Conservation (phyloP, 2,113 vertebrate genomes). For the Xiphias gladius region DNA sequence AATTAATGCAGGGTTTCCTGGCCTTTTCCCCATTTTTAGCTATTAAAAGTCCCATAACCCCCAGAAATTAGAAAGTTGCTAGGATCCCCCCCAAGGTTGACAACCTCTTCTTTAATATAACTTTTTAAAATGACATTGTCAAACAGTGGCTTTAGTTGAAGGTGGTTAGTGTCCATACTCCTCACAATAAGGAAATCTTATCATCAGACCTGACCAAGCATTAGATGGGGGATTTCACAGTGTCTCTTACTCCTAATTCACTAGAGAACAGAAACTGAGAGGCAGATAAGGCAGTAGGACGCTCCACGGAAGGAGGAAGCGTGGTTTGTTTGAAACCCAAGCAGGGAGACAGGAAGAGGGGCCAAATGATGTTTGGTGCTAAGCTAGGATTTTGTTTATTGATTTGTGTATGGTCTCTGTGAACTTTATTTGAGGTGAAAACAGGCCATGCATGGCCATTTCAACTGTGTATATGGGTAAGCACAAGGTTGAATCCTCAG, state of each 20-base stretch:
- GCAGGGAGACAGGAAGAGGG: slow-evolving; percentile 52
- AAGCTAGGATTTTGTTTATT: slow-evolving; percentile 70
- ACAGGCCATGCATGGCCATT: slow-evolving; percentile 73
- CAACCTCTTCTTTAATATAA: not conserved
- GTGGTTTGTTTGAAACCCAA: slow-evolving; percentile 72
- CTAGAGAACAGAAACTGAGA: not conserved
- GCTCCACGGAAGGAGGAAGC: slow-evolving; percentile 18
- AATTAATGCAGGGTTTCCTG: no score
- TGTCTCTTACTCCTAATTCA: slow-evolving; percentile 24
- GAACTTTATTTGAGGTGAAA: slow-evolving; percentile 81
- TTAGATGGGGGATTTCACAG: slow-evolving; percentile 53
- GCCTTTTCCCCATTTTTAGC: no score
- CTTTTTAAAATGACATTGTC: not conserved
- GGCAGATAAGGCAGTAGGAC: slow-evolving; percentile 10
- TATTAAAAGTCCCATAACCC: not conserved
- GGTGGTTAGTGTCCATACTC: slow-evolving; percentile 18
- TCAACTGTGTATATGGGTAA: slow-evolving; percentile 76
- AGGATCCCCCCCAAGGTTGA: no score
- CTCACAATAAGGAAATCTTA: slow-evolving; percentile 33
- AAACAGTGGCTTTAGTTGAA: slow-evolving; percentile 4
- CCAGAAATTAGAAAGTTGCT: not conserved
- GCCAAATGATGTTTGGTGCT: slow-evolving; percentile 66
- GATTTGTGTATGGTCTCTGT: slow-evolving; percentile 72
- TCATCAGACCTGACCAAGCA: slow-evolving; percentile 34
- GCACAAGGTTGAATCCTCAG: slow-evolving; percentile 54